These are phyloP conservation scores for Acanthosoma haemorrhoidale DNA, from an alignment of 2,888 invertebrate genomes.

Conservation along the genomic window DNA sequence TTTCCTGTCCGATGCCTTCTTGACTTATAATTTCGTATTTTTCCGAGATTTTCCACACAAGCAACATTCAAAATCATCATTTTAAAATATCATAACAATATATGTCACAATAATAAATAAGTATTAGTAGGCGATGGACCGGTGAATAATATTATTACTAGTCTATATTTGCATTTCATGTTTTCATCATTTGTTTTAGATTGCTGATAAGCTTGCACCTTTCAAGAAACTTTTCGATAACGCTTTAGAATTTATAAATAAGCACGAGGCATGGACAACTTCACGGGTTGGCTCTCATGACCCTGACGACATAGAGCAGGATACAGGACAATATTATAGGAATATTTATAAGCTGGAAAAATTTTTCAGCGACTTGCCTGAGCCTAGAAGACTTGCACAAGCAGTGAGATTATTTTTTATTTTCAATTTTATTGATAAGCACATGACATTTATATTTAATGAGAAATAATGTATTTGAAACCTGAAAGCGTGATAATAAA, in stretches of 20 bases:
- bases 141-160: background rate
- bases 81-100: no score
- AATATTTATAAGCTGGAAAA: constrained; percentile 84
- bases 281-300: constrained; percentile 75
- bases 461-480: no score
- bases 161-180: no score
- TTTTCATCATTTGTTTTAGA: constrained; percentile 40
- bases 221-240: constrained; percentile 84
- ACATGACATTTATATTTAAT: no score
- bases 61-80: no score
- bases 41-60: no score
- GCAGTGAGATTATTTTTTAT: constrained; percentile 48
- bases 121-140: no score
- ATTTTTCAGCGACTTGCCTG: constrained; percentile 69
- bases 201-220: constrained; percentile 71
- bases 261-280: constrained; percentile 79
- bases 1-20: no score
- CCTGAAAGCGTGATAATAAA: no score
- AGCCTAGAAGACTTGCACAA: constrained; percentile 65
- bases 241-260: constrained; percentile 77
- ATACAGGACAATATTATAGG: constrained; percentile 65
- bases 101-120: no score
- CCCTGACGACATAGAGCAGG: constrained; percentile 82
- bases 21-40: no score
- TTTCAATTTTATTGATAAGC: background rate